Base-by-base conservation (phyloP, 2,888 invertebrate genomes). In the Cataglyphis albicans region DNA sequence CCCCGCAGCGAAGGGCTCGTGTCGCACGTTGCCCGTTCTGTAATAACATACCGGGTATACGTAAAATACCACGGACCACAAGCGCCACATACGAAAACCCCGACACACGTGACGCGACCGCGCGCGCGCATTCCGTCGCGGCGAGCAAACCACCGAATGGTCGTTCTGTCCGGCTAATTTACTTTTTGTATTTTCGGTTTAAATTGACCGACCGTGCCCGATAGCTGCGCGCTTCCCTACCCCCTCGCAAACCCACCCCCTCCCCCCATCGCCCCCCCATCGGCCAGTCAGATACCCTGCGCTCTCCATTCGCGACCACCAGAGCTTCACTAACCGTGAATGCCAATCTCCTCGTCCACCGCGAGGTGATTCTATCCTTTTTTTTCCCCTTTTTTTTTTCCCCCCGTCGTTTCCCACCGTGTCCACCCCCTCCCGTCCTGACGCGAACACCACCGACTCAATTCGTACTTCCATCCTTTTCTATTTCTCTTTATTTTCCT, bases 171-270 rank as follows among this genome's bases (percentile, higher is more conserved):
- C 91, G 91, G 93, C 92, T 93, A 93, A 94, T 94, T 94, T 94
- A 93, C 93, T 93, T 94, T 93, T 93, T 94, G 93, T 93, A 93
- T 93, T 94, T 94, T 92, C 92, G 90, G 92, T 93, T 93, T 91
- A 93, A 93, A 93, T 93, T 91, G 93, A 93, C 93, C 92, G 88
- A 89, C 90, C 92, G 89, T 88, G 85, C 89, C 89, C 89, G 90
- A 91, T 90, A 89, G 89, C 83, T 87, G 88, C 88, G 73, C 64
- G 59, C 41, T 57, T 44, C 44, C 70, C 78, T 32, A 57, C 65
- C 65, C 41, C 44, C 35, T 32, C 65, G 59, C 35, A n/a, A 63
- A 32, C 12, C 52, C 59, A 12, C 41, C 44, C 35, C 25, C 25
- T 1, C 21, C 70, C 70, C 21, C 64, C 65, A 65, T 32, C 65